These are phyloP conservation scores for Leucoma salicis DNA, from an alignment of 2,888 invertebrate genomes.

Conservation along the genomic window DNA sequence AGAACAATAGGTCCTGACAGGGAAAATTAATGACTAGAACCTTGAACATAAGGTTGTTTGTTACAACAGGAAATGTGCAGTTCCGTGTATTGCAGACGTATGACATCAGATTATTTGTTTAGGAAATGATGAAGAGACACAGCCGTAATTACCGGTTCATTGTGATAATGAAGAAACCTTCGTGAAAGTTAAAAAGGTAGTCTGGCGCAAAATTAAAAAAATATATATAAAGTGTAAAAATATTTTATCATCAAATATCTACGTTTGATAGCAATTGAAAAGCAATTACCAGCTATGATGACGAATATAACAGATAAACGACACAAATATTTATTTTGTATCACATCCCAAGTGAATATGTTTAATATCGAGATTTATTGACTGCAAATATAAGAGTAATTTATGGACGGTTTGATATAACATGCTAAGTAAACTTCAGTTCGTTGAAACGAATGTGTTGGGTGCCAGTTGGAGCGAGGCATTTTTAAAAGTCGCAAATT, in stretches of 20 bases:
- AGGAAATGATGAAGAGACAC: background rate
- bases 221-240: no score
- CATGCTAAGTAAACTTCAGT: slow-evolving; percentile 31
- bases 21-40: background rate
- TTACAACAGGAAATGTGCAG: slow-evolving; percentile 1
- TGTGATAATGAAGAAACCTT: no score
- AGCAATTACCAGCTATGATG: no score
- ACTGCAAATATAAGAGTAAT: slow-evolving; percentile 31
- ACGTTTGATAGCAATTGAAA: no score
- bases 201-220: no score
- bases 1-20: no score
- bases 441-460: slow-evolving; percentile 14
- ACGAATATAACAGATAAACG: background rate
- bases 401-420: slow-evolving; percentile 23
- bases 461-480: background rate
- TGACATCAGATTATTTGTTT: background rate
- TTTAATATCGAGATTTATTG: slow-evolving; percentile 10
- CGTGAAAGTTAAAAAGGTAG: no score
- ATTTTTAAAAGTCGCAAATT: background rate
- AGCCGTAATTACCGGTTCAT: no score
- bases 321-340: background rate
- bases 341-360: slow-evolving; percentile 2
- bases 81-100: slow-evolving; percentile 1
- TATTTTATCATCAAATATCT: no score
- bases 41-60: slow-evolving; percentile 3